Base-by-base conservation (phyloP, 2,113 vertebrate species). In the Gallinago media region DNA sequence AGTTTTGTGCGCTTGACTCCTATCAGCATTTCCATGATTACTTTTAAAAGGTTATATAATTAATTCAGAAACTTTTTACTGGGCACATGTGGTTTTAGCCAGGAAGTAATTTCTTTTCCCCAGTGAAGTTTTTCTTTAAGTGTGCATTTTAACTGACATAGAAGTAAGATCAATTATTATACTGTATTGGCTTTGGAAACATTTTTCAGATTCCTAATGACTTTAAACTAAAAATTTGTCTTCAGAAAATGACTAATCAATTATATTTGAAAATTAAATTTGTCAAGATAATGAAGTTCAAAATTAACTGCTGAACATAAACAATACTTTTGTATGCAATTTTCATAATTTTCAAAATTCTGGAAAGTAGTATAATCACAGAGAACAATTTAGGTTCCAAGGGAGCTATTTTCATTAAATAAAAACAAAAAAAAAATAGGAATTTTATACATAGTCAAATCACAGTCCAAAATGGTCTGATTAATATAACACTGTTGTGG, bases 231-330 rank as follows among this genome's bases (percentile, higher is more conserved):
- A 89, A 88, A 91, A 59, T 36, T 5, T 86, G 15, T 66, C 47
- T 81, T 84, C 72, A 44, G 16, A 3, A 86, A 74, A 13, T 34
- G 32, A 71, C 87, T 47, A 65, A 80, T 81, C 55, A 81, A 72
- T 89, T 87, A 52, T 61, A 77, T 84, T 55, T 78, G 31, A 80
- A 88, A 88, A 86, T 76, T 91, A 89, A 56, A 56, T 66, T 23
- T 75, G 26, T 85, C 89, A 78, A 72, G 38, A 40, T 61, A 91
- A 91, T 36, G 21, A 91, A 78, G 27, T 66, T 81, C 27, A 84
- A 91, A 91, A 91, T 81, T 95, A 77, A 58, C 20, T 77, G 38
- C 16, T 72, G 34, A 81, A 63, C 12, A 67, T 70, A 66, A 91
- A 75, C 29, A 71, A 63, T 62, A 54, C 3, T 58, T 65, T 3